A percentile compares a stretch with the other conserved stretches of the same genome.
These are phyloP conservation scores for Eulemur coronatus DNA, from an alignment of 2,797 vertebrate genomes.

Conservation along the genomic window DNA sequence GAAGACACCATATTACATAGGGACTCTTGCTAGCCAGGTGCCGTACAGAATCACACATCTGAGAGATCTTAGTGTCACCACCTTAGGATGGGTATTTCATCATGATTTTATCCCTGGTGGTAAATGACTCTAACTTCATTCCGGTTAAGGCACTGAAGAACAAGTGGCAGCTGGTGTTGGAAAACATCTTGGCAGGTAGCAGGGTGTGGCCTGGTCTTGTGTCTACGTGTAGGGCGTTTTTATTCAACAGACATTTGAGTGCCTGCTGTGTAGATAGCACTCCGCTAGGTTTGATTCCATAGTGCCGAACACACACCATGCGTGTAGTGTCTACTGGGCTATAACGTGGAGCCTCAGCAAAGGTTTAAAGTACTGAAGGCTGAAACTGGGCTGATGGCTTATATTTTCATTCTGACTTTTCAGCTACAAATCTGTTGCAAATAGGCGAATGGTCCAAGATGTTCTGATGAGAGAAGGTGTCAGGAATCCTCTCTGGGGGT, in stretches of 20 bases:
- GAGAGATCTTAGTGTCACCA: neutral
- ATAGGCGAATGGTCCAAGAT: neutral
- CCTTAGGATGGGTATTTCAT: neutral
- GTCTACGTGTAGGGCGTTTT: neutral
- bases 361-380: neutral
- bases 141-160: neutral
- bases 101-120: neutral
- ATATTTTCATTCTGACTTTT: neutral
- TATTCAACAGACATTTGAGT: neutral
- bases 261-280: no score
- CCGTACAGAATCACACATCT: neutral
- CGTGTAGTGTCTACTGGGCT: neutral
- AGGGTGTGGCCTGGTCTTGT: neutral
- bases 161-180: neutral
- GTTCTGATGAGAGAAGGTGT: neutral
- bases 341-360: neutral
- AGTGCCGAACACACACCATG: neutral
- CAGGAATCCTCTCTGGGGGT: no score
- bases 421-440: neutral
- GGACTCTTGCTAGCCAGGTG: neutral
- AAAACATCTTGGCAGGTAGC: neutral
- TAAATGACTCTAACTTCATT: neutral
- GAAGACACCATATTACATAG: neutral
- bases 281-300: neutral
- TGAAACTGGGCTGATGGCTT: neutral